phyloP scores from a whole-genome alignment of 2,888 invertebrate genomes.

The Aleiodes testaceus region DNA sequence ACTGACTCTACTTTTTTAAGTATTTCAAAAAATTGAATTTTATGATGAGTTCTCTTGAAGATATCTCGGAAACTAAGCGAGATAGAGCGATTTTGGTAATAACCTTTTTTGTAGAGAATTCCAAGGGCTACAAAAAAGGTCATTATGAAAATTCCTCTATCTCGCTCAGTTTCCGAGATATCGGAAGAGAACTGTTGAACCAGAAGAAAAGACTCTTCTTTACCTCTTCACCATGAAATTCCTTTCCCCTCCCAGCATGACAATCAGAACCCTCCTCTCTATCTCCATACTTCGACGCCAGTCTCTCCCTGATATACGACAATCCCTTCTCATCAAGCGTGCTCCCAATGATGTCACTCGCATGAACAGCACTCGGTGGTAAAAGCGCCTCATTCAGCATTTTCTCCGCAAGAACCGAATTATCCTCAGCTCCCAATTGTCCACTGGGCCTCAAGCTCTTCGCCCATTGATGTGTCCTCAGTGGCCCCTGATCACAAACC shows the following conservation, averaged over 20 bases:
- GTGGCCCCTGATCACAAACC: slow-evolving; percentile 3
- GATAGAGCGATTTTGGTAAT: too few relatives aligned
- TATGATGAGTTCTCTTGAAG: too few relatives aligned
- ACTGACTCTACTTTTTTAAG: too few relatives aligned
- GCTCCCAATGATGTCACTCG: slow-evolving; percentile 65
- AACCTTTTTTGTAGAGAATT: too few relatives aligned
- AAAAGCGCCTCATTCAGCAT: slow-evolving; percentile 63
- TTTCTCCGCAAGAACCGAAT: slow-evolving; percentile 57
- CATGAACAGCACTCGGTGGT: slow-evolving; percentile 61
- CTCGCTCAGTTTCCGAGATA: too few relatives aligned
- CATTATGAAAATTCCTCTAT: too few relatives aligned
- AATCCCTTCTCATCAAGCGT: slow-evolving; percentile 62
- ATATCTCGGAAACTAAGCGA: too few relatives aligned
- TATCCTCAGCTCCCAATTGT: slow-evolving; percentile 25
- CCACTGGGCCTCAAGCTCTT: background rate
- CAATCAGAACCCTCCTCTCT: slow-evolving; percentile 50
- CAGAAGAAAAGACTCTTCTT: too few relatives aligned
- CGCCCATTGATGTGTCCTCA: slow-evolving; percentile 23
- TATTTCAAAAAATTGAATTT: too few relatives aligned
- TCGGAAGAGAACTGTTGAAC: too few relatives aligned
- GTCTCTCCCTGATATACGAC: slow-evolving; percentile 63
- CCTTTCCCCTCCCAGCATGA: slow-evolving; percentile 37
- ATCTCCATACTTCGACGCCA: slow-evolving; percentile 62
- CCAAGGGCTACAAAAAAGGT: too few relatives aligned
- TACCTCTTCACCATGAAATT: slow-evolving; percentile 33